phyloP scores from a whole-genome alignment of 2,888 invertebrate genomes.

The Morpho achilles region DNA sequence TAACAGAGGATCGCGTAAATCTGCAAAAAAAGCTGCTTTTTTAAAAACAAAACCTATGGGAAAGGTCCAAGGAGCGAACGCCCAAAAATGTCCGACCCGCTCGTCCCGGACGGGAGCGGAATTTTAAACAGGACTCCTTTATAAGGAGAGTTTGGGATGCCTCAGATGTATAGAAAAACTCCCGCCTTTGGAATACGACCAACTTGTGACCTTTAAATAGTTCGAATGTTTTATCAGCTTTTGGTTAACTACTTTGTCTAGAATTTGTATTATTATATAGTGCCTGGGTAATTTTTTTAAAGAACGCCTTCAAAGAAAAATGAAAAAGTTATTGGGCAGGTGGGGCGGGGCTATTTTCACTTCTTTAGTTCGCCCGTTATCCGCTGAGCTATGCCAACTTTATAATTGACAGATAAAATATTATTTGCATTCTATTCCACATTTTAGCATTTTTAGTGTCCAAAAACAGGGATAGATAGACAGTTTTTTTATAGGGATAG shows the following conservation, averaged over 20 bases:
- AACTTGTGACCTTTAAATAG: slow-evolving; percentile 12
- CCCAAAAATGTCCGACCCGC: slow-evolving; percentile 68
- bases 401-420: too few relatives aligned
- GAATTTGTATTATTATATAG: too few relatives aligned
- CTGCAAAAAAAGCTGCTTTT: slow-evolving; percentile 4
- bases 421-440: too few relatives aligned
- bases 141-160: slow-evolving; percentile 42
- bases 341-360: too few relatives aligned
- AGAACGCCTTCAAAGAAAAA: too few relatives aligned
- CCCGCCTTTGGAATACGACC: slow-evolving; percentile 10
- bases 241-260: neutral
- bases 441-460: too few relatives aligned
- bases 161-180: slow-evolving; percentile 10
- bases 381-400: too few relatives aligned
- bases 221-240: slow-evolving; percentile 1
- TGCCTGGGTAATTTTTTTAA: too few relatives aligned
- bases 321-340: too few relatives aligned
- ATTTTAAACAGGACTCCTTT: slow-evolving; percentile 68
- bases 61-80: slow-evolving; percentile 55
- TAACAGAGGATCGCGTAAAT: slow-evolving; percentile 4
- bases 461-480: too few relatives aligned
- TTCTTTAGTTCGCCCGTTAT: too few relatives aligned
- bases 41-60: slow-evolving; percentile 44
- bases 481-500: too few relatives aligned
- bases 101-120: slow-evolving; percentile 58